These are phyloP conservation scores for Argyra leucocephala DNA, from an alignment of 2,888 invertebrate genomes.

Conservation along the genomic window DNA sequence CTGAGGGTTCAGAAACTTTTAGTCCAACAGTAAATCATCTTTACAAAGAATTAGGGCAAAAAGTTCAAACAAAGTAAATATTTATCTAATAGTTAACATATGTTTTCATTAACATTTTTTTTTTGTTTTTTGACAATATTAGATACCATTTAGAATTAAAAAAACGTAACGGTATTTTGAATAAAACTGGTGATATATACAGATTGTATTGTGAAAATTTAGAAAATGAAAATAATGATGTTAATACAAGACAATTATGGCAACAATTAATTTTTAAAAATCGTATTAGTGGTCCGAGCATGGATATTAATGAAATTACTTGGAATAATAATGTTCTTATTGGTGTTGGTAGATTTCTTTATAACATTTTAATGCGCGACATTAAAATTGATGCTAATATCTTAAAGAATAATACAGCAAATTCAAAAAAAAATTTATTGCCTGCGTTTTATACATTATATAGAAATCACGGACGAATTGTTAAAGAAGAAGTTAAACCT, in stretches of 20 bases:
- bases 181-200: constrained; percentile 56
- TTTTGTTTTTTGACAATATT: constrained; percentile 47
- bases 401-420: constrained; percentile 47
- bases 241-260: constrained; percentile 65
- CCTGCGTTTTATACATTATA: constrained; percentile 73
- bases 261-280: constrained; percentile 52
- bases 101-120: not conserved
- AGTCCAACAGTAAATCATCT: constrained; percentile 60
- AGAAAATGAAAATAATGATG: constrained; percentile 40
- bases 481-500: constrained; percentile 70
- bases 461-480: constrained; percentile 54
- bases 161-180: constrained; percentile 54
- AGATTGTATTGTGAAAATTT: constrained; percentile 58
- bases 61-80: constrained; percentile 49
- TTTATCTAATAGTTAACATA: not conserved
- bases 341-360: constrained; percentile 73
- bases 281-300: constrained; percentile 47
- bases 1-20: constrained; percentile 69
- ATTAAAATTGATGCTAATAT: constrained; percentile 71
- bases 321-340: constrained; percentile 60
- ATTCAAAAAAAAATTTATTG: constrained; percentile 49
- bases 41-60: constrained; percentile 57
- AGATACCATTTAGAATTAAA: constrained; percentile 59
- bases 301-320: constrained; percentile 49
- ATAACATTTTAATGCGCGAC: constrained; percentile 75